phyloP scores from a whole-genome alignment of 2,888 invertebrate species.

The Dysmachus trigonus region DNA sequence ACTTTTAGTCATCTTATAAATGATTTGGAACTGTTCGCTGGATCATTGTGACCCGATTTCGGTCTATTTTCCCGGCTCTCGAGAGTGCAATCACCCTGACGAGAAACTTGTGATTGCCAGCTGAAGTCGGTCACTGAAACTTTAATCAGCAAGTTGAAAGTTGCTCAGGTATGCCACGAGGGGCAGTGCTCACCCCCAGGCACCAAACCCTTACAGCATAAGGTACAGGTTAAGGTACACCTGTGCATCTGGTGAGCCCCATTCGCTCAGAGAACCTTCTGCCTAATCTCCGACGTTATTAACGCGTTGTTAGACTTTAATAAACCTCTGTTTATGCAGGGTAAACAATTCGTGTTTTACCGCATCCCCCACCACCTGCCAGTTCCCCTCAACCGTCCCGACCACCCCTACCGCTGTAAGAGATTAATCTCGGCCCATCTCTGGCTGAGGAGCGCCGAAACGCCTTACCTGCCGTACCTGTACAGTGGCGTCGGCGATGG shows the following conservation, averaged over 20 bases:
- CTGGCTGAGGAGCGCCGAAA: neutral
- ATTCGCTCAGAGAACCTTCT: neutral
- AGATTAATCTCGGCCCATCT: neutral
- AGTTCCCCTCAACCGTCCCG: no score
- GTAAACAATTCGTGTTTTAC: conserved; percentile 30
- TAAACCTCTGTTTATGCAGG: conserved; percentile 32
- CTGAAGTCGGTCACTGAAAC: neutral
- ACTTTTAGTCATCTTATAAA: neutral
- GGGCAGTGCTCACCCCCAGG: neutral
- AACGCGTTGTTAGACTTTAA: conserved; percentile 33
- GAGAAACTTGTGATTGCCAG: neutral
- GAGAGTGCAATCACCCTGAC: neutral
- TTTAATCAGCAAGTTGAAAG: neutral
- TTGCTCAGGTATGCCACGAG: neutral
- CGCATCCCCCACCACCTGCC: neutral
- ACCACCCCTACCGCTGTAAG: neutral
- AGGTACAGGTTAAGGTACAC: neutral
- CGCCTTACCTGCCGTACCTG: neutral
- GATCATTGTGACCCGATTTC: neutral
- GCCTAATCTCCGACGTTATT: conserved; percentile 32
- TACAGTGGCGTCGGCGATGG: neutral
- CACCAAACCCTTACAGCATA: neutral
- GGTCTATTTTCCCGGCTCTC: neutral
- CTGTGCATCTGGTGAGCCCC: neutral
- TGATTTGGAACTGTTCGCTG: no score